phyloP scores from a whole-genome alignment of 2,113 vertebrate species.

The Chaetops frenatus region DNA sequence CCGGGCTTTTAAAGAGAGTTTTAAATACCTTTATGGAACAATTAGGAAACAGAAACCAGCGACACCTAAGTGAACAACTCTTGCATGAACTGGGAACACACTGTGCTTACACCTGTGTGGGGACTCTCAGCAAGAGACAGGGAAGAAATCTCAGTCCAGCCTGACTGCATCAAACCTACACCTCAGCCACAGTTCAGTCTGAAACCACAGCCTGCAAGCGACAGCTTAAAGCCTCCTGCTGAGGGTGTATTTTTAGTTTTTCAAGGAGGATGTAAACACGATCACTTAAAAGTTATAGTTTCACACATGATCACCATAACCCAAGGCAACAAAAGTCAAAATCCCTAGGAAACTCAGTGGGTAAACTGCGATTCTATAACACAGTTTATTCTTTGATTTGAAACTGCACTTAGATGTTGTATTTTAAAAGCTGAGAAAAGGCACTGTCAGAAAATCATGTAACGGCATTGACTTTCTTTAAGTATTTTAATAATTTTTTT shows the following conservation, averaged over 20 bases:
- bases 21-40: neutral
- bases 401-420: neutral
- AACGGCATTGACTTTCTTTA: rapidly evolving
- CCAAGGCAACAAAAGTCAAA: neutral
- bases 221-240: neutral
- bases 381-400: neutral
- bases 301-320: neutral
- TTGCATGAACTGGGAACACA: neutral
- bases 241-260: neutral
- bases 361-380: neutral
- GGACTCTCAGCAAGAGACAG: neutral
- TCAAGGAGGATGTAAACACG: neutral
- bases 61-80: neutral
- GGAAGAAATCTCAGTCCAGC: neutral
- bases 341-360: neutral
- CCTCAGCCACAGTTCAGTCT: neutral
- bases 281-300: neutral
- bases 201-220: neutral
- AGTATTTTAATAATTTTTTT: neutral
- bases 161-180: neutral
- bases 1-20: neutral
- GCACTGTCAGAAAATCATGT: rapidly evolving
- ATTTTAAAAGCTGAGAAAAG: neutral
- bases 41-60: neutral
- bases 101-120: neutral